Evolutionary conservation across 2,113 vertebrate species (phyloP).

Genomic region (Chlamydotis undulata): DNA sequence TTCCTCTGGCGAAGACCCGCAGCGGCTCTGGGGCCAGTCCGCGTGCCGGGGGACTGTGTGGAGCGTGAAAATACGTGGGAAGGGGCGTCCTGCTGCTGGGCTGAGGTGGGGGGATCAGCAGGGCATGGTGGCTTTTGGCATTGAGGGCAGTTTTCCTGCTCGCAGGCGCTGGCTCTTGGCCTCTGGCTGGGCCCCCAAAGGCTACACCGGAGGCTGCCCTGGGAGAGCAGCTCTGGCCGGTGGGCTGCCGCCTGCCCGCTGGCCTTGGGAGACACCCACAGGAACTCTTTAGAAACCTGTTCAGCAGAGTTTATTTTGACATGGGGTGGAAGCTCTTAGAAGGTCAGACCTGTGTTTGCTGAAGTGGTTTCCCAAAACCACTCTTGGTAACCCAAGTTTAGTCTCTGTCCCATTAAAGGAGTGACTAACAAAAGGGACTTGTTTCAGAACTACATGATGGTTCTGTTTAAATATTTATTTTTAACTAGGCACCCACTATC

Average conservation of each 20-base stretch:
- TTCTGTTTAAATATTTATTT: background rate
- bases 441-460: background rate
- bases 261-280: background rate
- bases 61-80: background rate
- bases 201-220: fast-evolving
- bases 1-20: background rate
- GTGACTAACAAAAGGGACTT: background rate
- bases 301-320: background rate
- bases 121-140: background rate
- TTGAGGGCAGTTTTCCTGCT: background rate
- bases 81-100: background rate
- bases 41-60: fast-evolving
- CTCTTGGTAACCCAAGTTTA: background rate
- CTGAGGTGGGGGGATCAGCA: fast-evolving
- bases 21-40: fast-evolving
- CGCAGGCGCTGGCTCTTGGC: background rate
- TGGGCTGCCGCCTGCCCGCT: background rate
- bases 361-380: background rate
- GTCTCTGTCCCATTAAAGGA: background rate
- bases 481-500: background rate
- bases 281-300: background rate
- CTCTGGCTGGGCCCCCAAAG: fast-evolving
- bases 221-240: background rate
- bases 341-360: background rate
- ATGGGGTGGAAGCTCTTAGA: background rate